These are phyloP conservation scores for Chymomyza costata DNA, from an alignment of 1,140 invertebrate species.

Conservation along the genomic window DNA sequence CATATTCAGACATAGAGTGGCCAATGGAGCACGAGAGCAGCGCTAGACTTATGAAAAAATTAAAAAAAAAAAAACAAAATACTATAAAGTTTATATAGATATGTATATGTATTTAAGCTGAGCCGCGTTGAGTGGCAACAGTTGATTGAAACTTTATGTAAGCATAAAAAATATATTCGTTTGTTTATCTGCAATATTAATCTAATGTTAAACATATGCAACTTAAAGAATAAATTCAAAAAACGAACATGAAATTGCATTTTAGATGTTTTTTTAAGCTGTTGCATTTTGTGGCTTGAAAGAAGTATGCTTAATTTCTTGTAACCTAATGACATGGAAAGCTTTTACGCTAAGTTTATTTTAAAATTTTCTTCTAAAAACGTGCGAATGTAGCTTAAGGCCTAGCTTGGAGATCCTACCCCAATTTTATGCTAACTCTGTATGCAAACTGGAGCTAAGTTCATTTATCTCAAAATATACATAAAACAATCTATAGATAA, in stretches of 20 bases:
- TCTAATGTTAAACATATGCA: conserved; percentile 71
- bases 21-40: conserved; percentile 51
- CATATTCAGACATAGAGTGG: conserved; percentile 67
- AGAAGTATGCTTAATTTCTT: too few species aligned
- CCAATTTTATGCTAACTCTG: too few species aligned
- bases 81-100: conserved; percentile 35
- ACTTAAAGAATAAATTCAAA: conserved; percentile 56
- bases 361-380: too few species aligned
- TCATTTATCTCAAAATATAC: too few species aligned
- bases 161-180: conserved; percentile 68
- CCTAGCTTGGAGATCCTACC: too few species aligned
- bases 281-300: too few species aligned
- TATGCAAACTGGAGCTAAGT: too few species aligned
- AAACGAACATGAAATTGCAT: conserved; percentile 17
- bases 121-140: conserved; percentile 34
- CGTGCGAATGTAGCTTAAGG: too few species aligned
- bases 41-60: conserved; percentile 43
- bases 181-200: conserved; percentile 74
- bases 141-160: conserved; percentile 67
- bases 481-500: too few species aligned
- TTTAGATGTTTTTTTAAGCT: too few species aligned
- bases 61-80: conserved; percentile 9
- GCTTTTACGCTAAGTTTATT: too few species aligned
- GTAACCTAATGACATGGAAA: too few species aligned
- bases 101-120: conserved; percentile 55